Evolutionary conservation across 2,888 invertebrate species (phyloP).

Genomic region (Neoaliturus tenellus): DNA sequence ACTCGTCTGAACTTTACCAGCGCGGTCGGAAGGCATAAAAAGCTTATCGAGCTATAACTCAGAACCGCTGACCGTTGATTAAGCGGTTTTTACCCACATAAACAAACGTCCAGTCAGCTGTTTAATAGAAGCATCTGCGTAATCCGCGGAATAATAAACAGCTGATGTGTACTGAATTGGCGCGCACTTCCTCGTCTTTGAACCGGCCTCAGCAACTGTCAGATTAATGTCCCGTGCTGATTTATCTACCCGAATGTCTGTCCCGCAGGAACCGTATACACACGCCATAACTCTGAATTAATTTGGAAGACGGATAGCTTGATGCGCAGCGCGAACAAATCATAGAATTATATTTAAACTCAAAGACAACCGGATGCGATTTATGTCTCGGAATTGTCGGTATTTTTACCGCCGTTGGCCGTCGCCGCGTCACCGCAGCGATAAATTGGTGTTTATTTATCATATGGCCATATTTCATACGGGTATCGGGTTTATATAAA

Average conservation of each 20-base stretch:
- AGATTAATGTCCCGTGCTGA: constrained; percentile 31
- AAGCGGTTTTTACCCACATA: constrained; percentile 38
- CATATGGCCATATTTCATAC: neutral
- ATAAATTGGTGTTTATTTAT: constrained; percentile 17
- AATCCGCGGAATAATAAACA: neutral
- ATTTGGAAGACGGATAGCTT: constrained; percentile 40
- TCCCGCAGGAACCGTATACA: constrained; percentile 33
- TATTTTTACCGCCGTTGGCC: neutral
- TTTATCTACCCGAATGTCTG: neutral
- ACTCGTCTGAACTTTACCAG: constrained; percentile 10
- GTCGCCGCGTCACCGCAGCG: neutral
- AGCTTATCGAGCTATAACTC: constrained; percentile 37
- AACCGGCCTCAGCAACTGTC: constrained; percentile 15
- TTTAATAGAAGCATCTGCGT: constrained; percentile 28
- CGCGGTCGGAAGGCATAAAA: neutral
- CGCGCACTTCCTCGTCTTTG: constrained; percentile 32
- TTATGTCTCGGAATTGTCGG: neutral
- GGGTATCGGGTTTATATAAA: neutral
- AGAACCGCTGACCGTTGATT: constrained; percentile 23
- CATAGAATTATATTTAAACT: constrained; percentile 49
- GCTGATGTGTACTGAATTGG: constrained; percentile 3
- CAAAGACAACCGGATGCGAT: constrained; percentile 17
- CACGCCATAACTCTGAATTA: constrained; percentile 41
- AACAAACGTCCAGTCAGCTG: constrained; percentile 42
- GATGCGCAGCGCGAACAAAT: constrained; percentile 23